Evolutionary conservation across 2,797 vertebrate species (phyloP).

Genomic region (Clarias platycephalus): DNA sequence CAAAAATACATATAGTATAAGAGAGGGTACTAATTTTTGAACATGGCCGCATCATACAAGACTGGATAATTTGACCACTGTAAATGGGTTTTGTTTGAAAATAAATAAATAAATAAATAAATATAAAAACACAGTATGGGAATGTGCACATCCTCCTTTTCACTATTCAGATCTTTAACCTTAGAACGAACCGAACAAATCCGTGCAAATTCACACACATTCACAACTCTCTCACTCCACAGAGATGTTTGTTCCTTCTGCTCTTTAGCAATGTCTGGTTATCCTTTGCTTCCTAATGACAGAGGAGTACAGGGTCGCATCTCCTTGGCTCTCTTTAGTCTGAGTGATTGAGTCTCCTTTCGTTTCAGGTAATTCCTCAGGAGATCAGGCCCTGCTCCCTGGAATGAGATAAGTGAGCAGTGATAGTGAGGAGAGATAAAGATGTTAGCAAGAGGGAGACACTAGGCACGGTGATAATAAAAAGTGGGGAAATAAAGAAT

Average conservation of each 20-base stretch:
- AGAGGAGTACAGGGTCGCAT: constrained; percentile 20
- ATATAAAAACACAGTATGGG: background rate
- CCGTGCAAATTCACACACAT: background rate
- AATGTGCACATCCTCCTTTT: background rate
- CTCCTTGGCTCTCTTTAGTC: constrained; percentile 33
- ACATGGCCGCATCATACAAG: no score
- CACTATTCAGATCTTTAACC: no score
- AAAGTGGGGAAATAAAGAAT: background rate
- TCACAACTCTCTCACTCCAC: constrained; percentile 13
- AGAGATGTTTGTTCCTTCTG: constrained; percentile 24
- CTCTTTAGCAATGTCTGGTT: constrained; percentile 48
- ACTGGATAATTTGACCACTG: no score
- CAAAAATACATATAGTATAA: no score
- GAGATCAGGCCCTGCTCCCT: constrained; percentile 42
- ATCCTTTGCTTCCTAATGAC: constrained; percentile 44
- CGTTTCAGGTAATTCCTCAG: constrained; percentile 45
- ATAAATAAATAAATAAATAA: no score
- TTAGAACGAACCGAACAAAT: background rate
- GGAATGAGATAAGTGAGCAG: constrained; percentile 37
- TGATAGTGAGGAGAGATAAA: constrained; percentile 4
- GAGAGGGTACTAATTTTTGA: no score
- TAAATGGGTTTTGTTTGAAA: no score
- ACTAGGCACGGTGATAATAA: background rate
- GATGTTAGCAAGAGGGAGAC: background rate
- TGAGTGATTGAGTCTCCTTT: constrained; percentile 44